Evolutionary conservation across 2,113 vertebrate species (phyloP), one percentile per base, ranked within the genome.

Genomic region (Ondatra zibethicus): DNA sequence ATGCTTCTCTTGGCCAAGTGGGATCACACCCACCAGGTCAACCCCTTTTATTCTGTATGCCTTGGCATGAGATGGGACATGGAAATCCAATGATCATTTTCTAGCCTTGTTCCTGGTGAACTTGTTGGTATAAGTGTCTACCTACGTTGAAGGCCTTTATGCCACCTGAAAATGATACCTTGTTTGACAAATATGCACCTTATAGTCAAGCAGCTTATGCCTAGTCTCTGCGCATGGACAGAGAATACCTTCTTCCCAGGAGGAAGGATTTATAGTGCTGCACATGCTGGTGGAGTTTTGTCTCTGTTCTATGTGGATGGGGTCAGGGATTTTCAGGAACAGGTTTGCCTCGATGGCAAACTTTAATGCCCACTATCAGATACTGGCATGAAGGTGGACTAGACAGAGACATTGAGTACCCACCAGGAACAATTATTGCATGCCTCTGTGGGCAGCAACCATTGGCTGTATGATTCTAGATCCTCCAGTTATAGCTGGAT

Each of bases 21-120:
- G 13, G 82, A 42, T 21, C 31, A 33, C 0, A 19, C 4, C 42
- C 36, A 86, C 16, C 2, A 65, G 55, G 42, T 88, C 36, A 82
- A 5, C 86, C 17, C 50, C 50, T 89, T 80, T 75, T 78, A 0
- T 0, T 84, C 7, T n/a, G 75, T 58, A 66, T 65, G 45, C 23
- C 23, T 86, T 61, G 19, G 17, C 12, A 19, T 52, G 45, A 61
- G 5, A 65, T 84, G 9, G 36, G 19, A 80, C 86, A 61, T 21
- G 36, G 29, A 55, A 91, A 76, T 87, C 50, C 36, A 33, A 33
- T 82, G 39, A 95, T 68, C 42, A 87, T 92, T 92, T 91, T 73
- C 84, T 89, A 5, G 91, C 31, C 3, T 80, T 50, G 33, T 92
- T 95, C 16, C 29, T 82, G 55, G 7, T 10, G 2, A 6, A 93